A percentile compares a stretch with the other conserved stretches of the same genome.
Conservation (phyloP, 2,113 vertebrate species). For the Siphamia tubifer region DNA sequence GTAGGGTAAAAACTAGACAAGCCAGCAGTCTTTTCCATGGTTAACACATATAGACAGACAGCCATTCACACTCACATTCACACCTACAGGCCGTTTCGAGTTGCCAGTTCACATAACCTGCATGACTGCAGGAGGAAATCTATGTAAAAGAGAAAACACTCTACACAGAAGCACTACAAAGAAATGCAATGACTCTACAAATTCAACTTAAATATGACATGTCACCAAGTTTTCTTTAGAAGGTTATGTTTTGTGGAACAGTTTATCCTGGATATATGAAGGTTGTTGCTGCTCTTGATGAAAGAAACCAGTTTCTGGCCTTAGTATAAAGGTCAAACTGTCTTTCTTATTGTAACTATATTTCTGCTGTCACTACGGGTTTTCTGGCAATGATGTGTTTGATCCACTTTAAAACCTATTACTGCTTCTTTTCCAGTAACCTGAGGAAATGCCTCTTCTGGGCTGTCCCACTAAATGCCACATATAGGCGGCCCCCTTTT, state of each 20-base stretch:
- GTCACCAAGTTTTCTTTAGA: no score
- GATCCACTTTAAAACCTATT: constrained; percentile 13
- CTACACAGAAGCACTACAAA: not conserved
- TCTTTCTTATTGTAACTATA: not conserved
- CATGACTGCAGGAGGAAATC: not conserved
- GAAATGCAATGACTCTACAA: no score
- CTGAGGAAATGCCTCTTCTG: constrained; percentile 82
- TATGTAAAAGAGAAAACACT: not conserved
- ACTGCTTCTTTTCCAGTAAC: constrained; percentile 70
- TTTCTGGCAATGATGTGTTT: constrained; percentile 40
- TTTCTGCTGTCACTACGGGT: constrained; percentile 16
- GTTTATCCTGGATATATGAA: no score
- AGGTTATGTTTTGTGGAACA: no score
- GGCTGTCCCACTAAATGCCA: constrained; percentile 76
- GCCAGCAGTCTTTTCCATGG: not conserved
- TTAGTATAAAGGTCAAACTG: not conserved
- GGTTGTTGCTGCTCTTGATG: no score
- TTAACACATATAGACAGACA: not conserved
- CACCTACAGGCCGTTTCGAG: not conserved
- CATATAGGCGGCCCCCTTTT: constrained; percentile 68
- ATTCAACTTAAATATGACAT: no score
- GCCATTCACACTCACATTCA: constrained; percentile 15
- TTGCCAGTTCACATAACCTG: not conserved
- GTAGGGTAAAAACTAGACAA: not conserved
- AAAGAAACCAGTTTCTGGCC: not conserved